Evolutionary conservation across 2,888 invertebrate genomes (phyloP), one percentile per base, ranked within the genome.

Genomic region (Helobdella robusta): DNA sequence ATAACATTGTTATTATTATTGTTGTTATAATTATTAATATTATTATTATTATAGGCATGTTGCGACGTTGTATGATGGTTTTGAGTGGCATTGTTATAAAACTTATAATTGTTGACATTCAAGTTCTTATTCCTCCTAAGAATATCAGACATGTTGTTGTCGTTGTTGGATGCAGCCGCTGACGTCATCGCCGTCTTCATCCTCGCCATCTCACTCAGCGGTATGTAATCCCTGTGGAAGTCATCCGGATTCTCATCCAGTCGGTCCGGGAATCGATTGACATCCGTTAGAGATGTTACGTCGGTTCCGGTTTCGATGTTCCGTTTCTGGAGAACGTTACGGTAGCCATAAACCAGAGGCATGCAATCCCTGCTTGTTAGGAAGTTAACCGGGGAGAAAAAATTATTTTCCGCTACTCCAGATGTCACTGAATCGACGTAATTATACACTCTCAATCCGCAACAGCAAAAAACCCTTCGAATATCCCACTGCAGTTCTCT

Each of bases 401-500:
- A 25, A n/a, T 36, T 3, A 35, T 30, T 8, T 20, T 30, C 23
- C 8, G 32, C 11, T 25, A 28, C 23, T 2, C 18, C 48, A 46
- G n/a, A 40, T 60, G 6, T n/a, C n/a, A n/a, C n/a, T n/a, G n/a
- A n/a, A 11, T 54, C 30, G 5, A 32, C 11, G 54, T 54, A 32
- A 5, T 44, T 23, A 50, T 40, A 36, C 8, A 50, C 30, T n/a
- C 70, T 59, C 52, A 71, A 28, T 15, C 68, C 71, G n/a, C 68
- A 67, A 28, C 63, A 59, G 46, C 66, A 67, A 46, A 70, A 67
- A 2, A 71, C 32, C 25, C 67, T 66, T 28, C 52, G 61, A 30
- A 71, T 59, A 36, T 68, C 68, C 71, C 71, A 71, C 30, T 70
- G 68, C 23, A 66, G 40, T 65, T 71, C 71, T 30, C 48, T 64